Percentiles rank a stretch among this genome's conserved stretches.
These are phyloP conservation scores for Chitala chitala DNA, from an alignment of 2,113 vertebrate genomes.

Conservation along the genomic window DNA sequence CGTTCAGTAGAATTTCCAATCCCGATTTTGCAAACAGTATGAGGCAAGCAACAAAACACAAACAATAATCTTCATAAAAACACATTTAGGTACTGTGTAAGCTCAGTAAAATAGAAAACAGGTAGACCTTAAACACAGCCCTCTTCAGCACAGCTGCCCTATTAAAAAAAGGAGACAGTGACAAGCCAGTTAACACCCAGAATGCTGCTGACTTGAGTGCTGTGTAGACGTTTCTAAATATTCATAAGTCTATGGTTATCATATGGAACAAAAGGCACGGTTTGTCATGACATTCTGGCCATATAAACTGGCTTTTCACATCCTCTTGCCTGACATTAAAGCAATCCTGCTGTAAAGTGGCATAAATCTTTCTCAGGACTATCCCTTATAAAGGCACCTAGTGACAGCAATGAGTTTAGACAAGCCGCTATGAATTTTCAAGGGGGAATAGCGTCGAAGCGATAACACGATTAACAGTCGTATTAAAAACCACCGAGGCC, in stretches of 20 bases:
- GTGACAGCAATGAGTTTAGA: conserved; percentile 27
- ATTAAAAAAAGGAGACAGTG: conserved; percentile 8
- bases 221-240: conserved; percentile 21
- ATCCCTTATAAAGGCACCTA: conserved; percentile 14
- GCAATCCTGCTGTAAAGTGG: conserved; percentile 8
- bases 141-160: conserved; percentile 1
- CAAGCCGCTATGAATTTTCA: conserved; percentile 27
- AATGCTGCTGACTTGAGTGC: conserved; percentile 2
- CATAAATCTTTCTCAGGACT: conserved; percentile 28
- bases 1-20: background rate
- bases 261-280: conserved; percentile 25
- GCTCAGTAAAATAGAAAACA: no score
- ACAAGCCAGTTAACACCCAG: conserved; percentile 17
- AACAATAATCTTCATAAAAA: background rate
- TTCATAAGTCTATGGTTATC: conserved; percentile 28
- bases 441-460: conserved; percentile 26
- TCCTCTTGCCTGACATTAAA: conserved; percentile 29
- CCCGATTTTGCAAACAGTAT: background rate
- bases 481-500: conserved; percentile 22
- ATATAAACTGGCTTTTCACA: conserved; percentile 28
- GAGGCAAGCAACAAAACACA: background rate
- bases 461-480: conserved; percentile 30
- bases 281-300: conserved; percentile 28
- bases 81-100: no score
- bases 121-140: no score